Evolutionary conservation across 2,113 vertebrate species (phyloP).

Genomic region (Haplochromis vanheusdeni): DNA sequence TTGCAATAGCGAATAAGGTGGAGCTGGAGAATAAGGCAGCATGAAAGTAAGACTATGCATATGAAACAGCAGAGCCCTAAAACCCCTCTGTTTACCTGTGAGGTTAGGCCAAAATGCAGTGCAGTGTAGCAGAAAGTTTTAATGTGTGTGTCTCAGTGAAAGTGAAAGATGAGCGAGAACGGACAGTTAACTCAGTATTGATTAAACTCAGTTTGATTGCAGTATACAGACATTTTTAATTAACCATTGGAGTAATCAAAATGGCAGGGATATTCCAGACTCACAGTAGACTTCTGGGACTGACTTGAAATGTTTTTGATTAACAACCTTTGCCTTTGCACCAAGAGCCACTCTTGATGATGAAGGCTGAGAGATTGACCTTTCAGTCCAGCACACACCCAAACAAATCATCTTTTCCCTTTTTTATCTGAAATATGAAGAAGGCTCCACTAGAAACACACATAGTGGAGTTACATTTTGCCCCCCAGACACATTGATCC

Average conservation of each 20-base stretch:
- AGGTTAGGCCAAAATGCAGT: neutral
- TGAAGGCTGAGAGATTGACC: slow-evolving; percentile 33
- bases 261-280: slow-evolving; percentile 40
- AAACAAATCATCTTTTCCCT: slow-evolving; percentile 11
- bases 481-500: neutral
- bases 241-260: slow-evolving; percentile 62
- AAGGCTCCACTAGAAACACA: neutral
- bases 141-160: slow-evolving; percentile 21
- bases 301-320: slow-evolving; percentile 54
- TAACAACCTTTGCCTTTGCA: slow-evolving; percentile 19
- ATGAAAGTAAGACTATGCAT: neutral
- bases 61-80: neutral
- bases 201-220: slow-evolving; percentile 44
- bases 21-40: neutral
- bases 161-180: slow-evolving; percentile 7
- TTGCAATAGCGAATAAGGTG: neutral
- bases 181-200: slow-evolving; percentile 10
- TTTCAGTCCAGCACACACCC: slow-evolving; percentile 32
- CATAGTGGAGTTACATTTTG: neutral
- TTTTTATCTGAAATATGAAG: neutral
- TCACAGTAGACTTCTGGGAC: slow-evolving; percentile 26
- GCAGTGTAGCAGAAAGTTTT: neutral
- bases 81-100: neutral
- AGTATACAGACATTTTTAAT: slow-evolving; percentile 50
- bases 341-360: neutral